Conservation (phyloP, 2,797 vertebrate genomes). For the Myotis pilosus region DNA sequence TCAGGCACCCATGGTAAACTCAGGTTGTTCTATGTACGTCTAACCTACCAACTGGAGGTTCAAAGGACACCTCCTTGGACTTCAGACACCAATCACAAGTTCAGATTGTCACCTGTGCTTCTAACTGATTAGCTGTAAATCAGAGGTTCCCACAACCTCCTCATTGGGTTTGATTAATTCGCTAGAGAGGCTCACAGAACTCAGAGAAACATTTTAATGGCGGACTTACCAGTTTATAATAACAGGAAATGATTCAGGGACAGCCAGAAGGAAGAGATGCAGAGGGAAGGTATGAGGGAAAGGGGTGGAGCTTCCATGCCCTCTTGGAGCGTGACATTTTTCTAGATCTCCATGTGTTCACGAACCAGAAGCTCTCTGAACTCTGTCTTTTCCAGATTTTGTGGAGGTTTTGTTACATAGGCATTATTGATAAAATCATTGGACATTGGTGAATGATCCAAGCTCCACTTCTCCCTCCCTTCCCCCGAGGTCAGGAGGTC, state of each 20-base stretch:
- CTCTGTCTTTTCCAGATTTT: not conserved
- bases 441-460: not conserved
- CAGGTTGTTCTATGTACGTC: not conserved
- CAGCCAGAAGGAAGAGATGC: not conserved
- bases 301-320: not conserved
- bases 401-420: not conserved
- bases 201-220: not conserved
- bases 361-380: not conserved
- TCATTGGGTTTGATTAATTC: not conserved
- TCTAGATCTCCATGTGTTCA: not conserved
- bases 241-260: not conserved
- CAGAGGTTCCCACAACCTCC: not conserved
- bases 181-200: not conserved
- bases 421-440: not conserved
- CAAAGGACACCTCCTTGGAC: not conserved
- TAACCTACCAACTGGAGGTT: not conserved
- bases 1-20: not conserved
- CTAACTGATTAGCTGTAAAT: not conserved
- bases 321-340: not conserved
- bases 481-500: not conserved
- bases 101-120: not conserved
- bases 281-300: not conserved
- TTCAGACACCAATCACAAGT: not conserved
- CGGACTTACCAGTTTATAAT: not conserved
- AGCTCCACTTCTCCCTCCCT: not conserved